Evolutionary conservation across 2,797 vertebrate species (phyloP).

Genomic region (Tapirus indicus): DNA sequence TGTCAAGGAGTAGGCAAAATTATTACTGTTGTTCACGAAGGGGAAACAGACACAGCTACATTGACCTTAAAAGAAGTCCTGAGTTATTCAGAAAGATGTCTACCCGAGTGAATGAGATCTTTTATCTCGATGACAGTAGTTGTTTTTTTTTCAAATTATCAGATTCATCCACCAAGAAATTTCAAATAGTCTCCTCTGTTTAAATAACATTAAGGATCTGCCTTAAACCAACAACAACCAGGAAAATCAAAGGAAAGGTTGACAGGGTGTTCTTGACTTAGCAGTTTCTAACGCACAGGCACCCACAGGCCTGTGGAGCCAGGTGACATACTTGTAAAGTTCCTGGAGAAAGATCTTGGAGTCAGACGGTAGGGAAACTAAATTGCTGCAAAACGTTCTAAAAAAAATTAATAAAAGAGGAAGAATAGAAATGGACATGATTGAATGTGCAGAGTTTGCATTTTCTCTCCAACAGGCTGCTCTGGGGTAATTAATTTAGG

Average conservation of each 20-base stretch:
- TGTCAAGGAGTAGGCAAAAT: constrained; percentile 25
- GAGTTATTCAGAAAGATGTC: constrained; percentile 57
- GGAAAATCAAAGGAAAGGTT: constrained; percentile 72
- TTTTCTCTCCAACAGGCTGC: neutral
- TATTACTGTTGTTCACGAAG: constrained; percentile 12
- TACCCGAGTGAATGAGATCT: constrained; percentile 63
- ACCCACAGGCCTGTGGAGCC: constrained; percentile 9
- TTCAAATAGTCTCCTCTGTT: constrained; percentile 73
- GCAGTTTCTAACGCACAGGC: constrained; percentile 44
- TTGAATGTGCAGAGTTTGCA: neutral
- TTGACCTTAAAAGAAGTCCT: constrained; percentile 41
- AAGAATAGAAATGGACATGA: neutral
- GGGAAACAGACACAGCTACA: neutral
- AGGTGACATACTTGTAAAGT: constrained; percentile 30
- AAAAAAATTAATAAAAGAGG: neutral
- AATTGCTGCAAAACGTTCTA: neutral
- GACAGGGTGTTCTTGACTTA: constrained; percentile 33
- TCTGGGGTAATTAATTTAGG: neutral
- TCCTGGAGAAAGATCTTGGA: constrained; percentile 47
- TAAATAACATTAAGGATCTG: constrained; percentile 78
- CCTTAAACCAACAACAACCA: constrained; percentile 82
- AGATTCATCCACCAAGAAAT: constrained; percentile 72
- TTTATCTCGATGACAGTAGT: constrained; percentile 66
- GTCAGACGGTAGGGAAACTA: neutral
- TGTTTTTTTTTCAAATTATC: constrained; percentile 67